These are phyloP conservation scores for Willisornis vidua DNA, from an alignment of 2,113 vertebrate species.

Conservation along the genomic window DNA sequence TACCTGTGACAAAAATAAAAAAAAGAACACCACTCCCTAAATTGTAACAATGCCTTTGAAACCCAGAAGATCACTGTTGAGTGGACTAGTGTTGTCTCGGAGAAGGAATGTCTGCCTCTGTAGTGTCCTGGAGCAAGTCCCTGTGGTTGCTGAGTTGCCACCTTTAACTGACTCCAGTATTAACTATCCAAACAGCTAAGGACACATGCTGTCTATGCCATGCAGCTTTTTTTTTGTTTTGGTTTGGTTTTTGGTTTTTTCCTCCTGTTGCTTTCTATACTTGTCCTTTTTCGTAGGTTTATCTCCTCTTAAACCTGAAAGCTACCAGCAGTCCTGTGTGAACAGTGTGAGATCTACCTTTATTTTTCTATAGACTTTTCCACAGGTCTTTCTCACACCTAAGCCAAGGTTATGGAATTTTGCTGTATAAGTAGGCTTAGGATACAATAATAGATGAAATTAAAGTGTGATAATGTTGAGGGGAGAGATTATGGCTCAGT, in stretches of 20 bases:
- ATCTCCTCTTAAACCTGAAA: neutral
- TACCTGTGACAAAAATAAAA: neutral
- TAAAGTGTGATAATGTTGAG: neutral
- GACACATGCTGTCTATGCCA: neutral
- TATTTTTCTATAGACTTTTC: neutral
- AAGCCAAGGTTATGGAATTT: neutral
- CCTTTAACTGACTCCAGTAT: neutral
- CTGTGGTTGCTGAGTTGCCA: neutral
- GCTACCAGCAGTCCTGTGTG: neutral
- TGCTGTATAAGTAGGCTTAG: neutral
- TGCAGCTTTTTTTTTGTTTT: neutral
- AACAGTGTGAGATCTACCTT: neutral
- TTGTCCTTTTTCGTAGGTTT: neutral
- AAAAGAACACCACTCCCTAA: no score
- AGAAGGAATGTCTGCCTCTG: neutral
- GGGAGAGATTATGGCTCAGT: neutral
- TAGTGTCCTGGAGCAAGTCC: neutral
- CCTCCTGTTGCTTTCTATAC: neutral
- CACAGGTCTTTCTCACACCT: neutral
- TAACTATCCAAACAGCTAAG: neutral
- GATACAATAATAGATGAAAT: neutral
- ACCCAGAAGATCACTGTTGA: neutral
- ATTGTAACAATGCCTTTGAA: neutral
- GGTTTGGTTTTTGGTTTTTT: neutral
- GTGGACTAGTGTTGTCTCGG: neutral